Evolutionary conservation across 2,797 vertebrate species (phyloP).

Genomic region (Euthynnus affinis): DNA sequence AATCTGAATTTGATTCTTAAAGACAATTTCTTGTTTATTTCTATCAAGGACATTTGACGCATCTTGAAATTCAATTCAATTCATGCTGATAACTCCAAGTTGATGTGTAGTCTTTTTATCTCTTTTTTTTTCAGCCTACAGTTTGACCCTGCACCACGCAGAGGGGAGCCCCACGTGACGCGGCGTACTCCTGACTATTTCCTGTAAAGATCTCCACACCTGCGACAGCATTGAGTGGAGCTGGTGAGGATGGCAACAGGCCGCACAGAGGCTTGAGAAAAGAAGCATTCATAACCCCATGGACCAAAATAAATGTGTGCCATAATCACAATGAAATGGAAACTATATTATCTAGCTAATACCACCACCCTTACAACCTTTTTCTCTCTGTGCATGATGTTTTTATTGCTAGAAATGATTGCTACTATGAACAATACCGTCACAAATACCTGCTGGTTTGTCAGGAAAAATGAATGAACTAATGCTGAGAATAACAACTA

Average conservation of each 20-base stretch:
- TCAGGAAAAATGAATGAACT: slow-evolving; percentile 83
- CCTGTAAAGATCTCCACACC: slow-evolving; percentile 88
- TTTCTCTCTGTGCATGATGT: slow-evolving; percentile 90
- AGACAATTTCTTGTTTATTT: neutral
- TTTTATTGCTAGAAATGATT: slow-evolving; percentile 80
- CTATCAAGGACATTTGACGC: neutral
- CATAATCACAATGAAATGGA: slow-evolving; percentile 88
- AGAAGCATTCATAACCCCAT: slow-evolving; percentile 82
- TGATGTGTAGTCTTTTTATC: neutral
- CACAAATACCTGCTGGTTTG: slow-evolving; percentile 93
- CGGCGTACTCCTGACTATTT: slow-evolving; percentile 98
- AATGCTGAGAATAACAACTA: slow-evolving; percentile 60
- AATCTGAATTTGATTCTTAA: too few species aligned
- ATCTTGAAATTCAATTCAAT: neutral
- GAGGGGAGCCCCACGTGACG: slow-evolving; percentile 97
- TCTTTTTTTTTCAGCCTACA: slow-evolving; percentile 88
- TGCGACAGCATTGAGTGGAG: slow-evolving; percentile 69
- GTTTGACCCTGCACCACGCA: slow-evolving; percentile 96
- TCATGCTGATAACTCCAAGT: neutral
- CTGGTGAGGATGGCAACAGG: slow-evolving; percentile 86
- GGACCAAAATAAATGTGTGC: slow-evolving; percentile 92
- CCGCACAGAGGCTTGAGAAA: slow-evolving; percentile 83
- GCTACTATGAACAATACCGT: slow-evolving; percentile 83
- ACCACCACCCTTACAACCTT: slow-evolving; percentile 88
- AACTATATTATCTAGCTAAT: slow-evolving; percentile 84